Evolutionary conservation across 2,888 invertebrate species (phyloP), one percentile per base, ranked within the genome.

Genomic region (Anagyrus pseudococci): DNA sequence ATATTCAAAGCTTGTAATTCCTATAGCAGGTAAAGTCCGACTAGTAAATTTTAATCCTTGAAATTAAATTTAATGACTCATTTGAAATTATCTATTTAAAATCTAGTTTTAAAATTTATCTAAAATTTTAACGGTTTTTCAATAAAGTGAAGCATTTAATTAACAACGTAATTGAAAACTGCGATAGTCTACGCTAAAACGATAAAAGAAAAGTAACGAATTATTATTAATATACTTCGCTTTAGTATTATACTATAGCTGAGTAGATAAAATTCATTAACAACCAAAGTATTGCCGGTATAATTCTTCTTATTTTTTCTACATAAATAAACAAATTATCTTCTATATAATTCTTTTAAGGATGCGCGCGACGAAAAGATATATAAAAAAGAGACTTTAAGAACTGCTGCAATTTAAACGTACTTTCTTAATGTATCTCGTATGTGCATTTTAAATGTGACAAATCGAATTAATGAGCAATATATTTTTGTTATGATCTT

Each of bases 201-300:
- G 44, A 49, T 22, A 22, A 60, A 49, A 44, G 37, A 59, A 60
- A 61, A 61, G 37, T 43, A n/a, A n/a, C n/a, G n/a, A n/a, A n/a
- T n/a, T n/a, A n/a, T n/a, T n/a, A 57, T 56, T 20, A 20, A 64
- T 53, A 56, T 57, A 48, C 52, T 64, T 56, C 43, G 57, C 59
- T 64, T 58, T 61, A 58, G 52, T 33, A 19, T 52, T 53, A 43
- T 61, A 57, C 53, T 57, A 54, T 44, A 58, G 58, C 44, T 58
- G 58, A 57, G 49, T 44, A 49, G 58, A 37, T 58, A 53, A 57
- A 48, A 29, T 64, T 64, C 15, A 57, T 58, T 64, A 58, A 58
- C 57, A 58, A 61, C 64, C 64, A 64, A 64, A 64, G 64, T 61
- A 58, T 54, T 57, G 60, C 57, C 49, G 53, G 50, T 60, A 57